Conservation (phyloP, 2,797 vertebrate genomes). For the Lagodon rhomboides region DNA sequence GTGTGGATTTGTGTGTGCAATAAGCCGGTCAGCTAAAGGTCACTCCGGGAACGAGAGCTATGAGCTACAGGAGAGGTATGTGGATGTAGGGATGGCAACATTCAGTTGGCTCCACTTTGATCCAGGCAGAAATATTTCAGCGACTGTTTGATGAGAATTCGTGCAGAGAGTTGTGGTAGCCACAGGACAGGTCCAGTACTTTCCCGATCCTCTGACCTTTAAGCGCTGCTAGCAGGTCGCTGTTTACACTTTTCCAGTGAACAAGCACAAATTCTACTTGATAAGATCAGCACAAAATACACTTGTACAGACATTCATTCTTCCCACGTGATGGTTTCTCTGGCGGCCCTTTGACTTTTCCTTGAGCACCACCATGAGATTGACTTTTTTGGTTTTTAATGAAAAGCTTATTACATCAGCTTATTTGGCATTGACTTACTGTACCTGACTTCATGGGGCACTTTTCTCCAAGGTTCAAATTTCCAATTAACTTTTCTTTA, state of each 20-base stretch:
- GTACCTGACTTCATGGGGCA: too few species aligned
- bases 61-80: neutral
- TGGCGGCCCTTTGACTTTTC: neutral
- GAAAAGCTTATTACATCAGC: too few species aligned
- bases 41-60: neutral
- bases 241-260: neutral
- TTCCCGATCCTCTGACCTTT: neutral
- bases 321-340: too few species aligned
- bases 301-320: too few species aligned
- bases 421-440: neutral
- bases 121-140: neutral
- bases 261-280: neutral
- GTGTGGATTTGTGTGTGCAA: conserved; percentile 12
- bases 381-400: neutral
- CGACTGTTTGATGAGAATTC: neutral
- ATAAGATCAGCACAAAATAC: neutral
- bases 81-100: neutral
- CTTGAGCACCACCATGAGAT: neutral
- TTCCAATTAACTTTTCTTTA: too few species aligned
- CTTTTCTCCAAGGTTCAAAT: neutral
- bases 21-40: conserved; percentile 15
- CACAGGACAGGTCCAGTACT: neutral
- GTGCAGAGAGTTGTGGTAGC: neutral
- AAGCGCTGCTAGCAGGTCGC: neutral
- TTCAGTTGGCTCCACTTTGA: neutral